Evolutionary conservation across 2,113 vertebrate species (phyloP), one percentile per base, ranked within the genome.

Genomic region (Epinephelus cyanopodus): DNA sequence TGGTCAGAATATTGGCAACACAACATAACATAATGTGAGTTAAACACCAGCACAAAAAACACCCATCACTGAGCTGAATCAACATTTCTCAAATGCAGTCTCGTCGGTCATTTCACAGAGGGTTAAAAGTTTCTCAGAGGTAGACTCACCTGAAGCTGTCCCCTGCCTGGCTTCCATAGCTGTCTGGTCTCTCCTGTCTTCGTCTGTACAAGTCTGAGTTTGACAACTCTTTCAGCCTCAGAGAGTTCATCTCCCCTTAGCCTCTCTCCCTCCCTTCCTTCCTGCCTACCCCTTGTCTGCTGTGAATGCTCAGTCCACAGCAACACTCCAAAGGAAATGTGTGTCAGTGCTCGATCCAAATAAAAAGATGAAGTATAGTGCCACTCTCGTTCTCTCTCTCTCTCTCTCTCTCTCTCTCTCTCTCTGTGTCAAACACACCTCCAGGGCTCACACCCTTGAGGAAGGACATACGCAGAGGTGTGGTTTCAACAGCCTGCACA

Each of bases 121-220:
- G 21, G 63, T 14, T 4, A 10, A 72, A 56, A 66, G 45, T 58
- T 14, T 68, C 33, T 52, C 2, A 48, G 12, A 25, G 15, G 54
- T n/a, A 14, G 19, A 85, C 97, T 96, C 95, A 98, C 97, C 97
- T 97, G 88, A 96, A 81, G 77, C 90, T 95, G 76, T 95, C 95
- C 72, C 94, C 90, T 0, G 92, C 93, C 3, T 94, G 85, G 82
- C 93, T 94, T 37, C 94, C 95, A 94, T 95, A 89, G 82, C 97
- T 98, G 86, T 98, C 97, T 0, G 97, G 97, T 37, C 97, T 97
- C 87, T 97, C 97, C 80, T 97, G 95, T 90, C 98, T 95, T 71
- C 98, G 96, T 84, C 98, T 94, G 95, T 98, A 99, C 90, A 98
- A 95, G 88, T 97, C 96, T 13, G 98, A 99, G 52, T 98, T 95